Evolutionary conservation across 2,888 invertebrate genomes (phyloP).

Genomic region (Macrophya alboannulata): DNA sequence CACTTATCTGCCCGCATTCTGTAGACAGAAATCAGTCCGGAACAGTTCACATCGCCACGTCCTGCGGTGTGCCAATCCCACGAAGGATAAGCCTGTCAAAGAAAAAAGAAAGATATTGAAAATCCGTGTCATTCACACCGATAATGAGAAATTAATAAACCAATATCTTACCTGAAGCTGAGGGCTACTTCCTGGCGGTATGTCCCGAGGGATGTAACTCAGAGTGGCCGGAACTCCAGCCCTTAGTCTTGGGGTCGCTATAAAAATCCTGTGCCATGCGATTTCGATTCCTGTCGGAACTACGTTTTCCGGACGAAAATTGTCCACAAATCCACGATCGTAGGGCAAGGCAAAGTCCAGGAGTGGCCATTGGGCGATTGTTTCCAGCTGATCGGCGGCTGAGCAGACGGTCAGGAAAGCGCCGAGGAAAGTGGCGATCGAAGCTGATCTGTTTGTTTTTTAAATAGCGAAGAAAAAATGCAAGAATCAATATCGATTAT

Average conservation of each 20-base stretch:
- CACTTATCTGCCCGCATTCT: slow-evolving; percentile 89
- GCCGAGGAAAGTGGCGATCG: background rate
- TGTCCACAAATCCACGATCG: slow-evolving; percentile 74
- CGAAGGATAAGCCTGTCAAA: slow-evolving; percentile 85
- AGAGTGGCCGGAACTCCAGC: slow-evolving; percentile 90
- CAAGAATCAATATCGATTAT: background rate
- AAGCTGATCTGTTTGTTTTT: slow-evolving; percentile 35
- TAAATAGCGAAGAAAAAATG: background rate
- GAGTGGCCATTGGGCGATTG: slow-evolving; percentile 79
- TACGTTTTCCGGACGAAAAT: slow-evolving; percentile 87
- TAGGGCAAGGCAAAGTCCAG: slow-evolving; percentile 78
- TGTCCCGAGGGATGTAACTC: slow-evolving; percentile 85
- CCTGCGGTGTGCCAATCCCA: slow-evolving; percentile 90
- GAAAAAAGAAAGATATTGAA: background rate
- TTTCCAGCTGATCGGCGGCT: slow-evolving; percentile 73
- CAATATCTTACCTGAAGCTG: slow-evolving; percentile 82
- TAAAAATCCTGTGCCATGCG: slow-evolving; percentile 86
- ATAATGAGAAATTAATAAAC: slow-evolving; percentile 61
- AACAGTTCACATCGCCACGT: slow-evolving; percentile 87
- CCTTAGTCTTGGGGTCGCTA: slow-evolving; percentile 89
- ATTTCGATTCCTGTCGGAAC: slow-evolving; percentile 90
- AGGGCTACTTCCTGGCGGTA: slow-evolving; percentile 87
- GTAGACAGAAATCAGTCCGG: slow-evolving; percentile 90
- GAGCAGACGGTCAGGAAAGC: slow-evolving; percentile 13
- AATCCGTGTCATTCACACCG: slow-evolving; percentile 77